phyloP scores from a whole-genome alignment of 2,888 invertebrate species.

The Drosophila kanekoi region DNA sequence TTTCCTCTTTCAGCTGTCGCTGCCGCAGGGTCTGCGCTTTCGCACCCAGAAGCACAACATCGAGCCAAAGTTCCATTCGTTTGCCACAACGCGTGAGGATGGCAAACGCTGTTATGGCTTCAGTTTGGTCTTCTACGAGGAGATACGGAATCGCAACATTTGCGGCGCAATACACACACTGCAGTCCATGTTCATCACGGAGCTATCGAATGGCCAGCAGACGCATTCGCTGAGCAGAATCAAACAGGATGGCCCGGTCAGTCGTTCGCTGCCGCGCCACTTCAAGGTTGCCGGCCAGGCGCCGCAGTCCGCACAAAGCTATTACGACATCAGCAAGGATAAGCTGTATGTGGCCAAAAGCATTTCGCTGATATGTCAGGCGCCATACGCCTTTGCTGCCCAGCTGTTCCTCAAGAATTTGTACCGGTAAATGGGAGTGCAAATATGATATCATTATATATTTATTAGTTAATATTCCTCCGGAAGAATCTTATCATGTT shows the following conservation, averaged over 20 bases:
- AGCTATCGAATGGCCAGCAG: conserved; percentile 92
- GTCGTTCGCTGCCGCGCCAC: conserved; percentile 94
- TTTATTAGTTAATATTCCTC: too few relatives aligned
- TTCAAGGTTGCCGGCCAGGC: conserved; percentile 93
- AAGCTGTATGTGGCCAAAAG: conserved; percentile 97
- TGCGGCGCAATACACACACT: conserved; percentile 97
- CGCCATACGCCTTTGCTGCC: conserved; percentile 95
- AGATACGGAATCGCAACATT: conserved; percentile 95
- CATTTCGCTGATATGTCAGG: conserved; percentile 95
- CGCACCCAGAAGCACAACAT: conserved; percentile 96
- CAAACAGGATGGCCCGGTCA: conserved; percentile 89
- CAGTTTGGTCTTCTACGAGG: conserved; percentile 97
- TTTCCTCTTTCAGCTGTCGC: conserved; percentile 92
- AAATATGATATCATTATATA: too few relatives aligned
- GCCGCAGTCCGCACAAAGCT: conserved; percentile 91
- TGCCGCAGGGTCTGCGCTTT: conserved; percentile 97
- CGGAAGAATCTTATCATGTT: too few relatives aligned
- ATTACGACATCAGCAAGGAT: conserved; percentile 97
- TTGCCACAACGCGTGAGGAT: conserved; percentile 98
- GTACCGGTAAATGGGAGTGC: conserved; percentile 88
- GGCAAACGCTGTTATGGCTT: conserved; percentile 97
- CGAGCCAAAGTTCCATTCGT: conserved; percentile 97
- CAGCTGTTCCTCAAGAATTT: conserved; percentile 94
- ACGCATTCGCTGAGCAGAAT: conserved; percentile 88
- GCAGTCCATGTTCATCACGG: conserved; percentile 95